Evolutionary conservation across 2,888 invertebrate species (phyloP).

Genomic region (Agrenia bidenticulata): DNA sequence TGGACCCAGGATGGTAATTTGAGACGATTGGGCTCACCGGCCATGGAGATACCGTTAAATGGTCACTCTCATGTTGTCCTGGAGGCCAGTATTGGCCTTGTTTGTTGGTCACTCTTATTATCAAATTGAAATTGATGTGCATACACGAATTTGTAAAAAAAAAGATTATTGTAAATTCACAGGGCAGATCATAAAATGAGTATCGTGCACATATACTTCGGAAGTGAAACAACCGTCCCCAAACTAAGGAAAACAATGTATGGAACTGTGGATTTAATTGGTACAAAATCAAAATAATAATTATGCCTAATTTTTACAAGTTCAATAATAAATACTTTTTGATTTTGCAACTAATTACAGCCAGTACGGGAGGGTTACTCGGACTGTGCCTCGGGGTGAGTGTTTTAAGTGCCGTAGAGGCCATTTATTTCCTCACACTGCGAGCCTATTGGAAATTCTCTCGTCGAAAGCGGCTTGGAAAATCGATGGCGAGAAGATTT

Average conservation of each 20-base stretch:
- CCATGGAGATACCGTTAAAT: too few species aligned
- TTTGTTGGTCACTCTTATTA: not conserved
- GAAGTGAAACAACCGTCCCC: constrained; percentile 22
- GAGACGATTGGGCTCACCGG: too few species aligned
- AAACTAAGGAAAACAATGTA: constrained; percentile 21
- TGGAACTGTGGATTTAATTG: constrained; percentile 6
- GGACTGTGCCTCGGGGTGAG: constrained; percentile 48
- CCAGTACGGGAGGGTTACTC: constrained; percentile 38
- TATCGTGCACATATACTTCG: constrained; percentile 27
- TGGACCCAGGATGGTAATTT: too few species aligned
- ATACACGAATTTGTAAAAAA: too few species aligned
- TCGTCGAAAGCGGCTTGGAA: constrained; percentile 6
- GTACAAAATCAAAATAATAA: constrained; percentile 10
- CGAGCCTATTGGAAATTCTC: constrained; percentile 34
- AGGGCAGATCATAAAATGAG: constrained; percentile 19
- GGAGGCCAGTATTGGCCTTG: not conserved
- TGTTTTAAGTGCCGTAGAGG: constrained; percentile 41
- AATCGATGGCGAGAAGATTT: not conserved
- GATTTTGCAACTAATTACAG: too few species aligned
- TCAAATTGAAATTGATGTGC: not conserved
- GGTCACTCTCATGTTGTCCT: too few species aligned
- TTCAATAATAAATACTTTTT: too few species aligned
- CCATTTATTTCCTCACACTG: constrained; percentile 43
- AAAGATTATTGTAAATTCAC: not conserved
- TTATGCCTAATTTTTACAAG: too few species aligned